These are phyloP conservation scores for Luperina testacea DNA, from an alignment of 2,888 invertebrate species.

Conservation along the genomic window DNA sequence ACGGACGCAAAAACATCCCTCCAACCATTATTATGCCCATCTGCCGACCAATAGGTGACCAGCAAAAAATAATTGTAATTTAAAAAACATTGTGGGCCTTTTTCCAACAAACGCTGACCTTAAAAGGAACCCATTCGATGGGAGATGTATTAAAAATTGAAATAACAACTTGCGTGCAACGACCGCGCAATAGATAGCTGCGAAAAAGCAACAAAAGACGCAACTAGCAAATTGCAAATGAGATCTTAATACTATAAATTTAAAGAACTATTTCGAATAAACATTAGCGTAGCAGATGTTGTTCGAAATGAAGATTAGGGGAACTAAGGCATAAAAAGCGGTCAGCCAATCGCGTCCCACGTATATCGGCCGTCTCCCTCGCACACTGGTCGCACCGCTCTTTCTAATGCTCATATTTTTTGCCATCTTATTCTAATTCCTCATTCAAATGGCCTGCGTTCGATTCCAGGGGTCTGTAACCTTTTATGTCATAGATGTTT, in stretches of 20 bases:
- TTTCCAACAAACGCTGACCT: conserved; percentile 79
- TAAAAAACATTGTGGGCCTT: conserved; percentile 74
- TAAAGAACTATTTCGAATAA: conserved; percentile 88
- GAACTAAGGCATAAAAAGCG: conserved; percentile 90
- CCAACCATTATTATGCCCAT: conserved; percentile 68
- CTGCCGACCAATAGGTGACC: conserved; percentile 78
- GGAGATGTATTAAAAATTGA: conserved; percentile 87
- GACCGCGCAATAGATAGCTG: conserved; percentile 80
- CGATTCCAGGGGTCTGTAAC: conserved; percentile 86
- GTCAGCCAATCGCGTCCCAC: conserved; percentile 85
- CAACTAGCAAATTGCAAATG: conserved; percentile 79
- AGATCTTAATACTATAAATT: conserved; percentile 84
- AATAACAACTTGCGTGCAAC: conserved; percentile 85
- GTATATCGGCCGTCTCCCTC: conserved; percentile 78
- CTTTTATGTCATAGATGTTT: conserved; percentile 72
- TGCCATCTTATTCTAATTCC: conserved; percentile 89
- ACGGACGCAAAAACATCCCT: conserved; percentile 56
- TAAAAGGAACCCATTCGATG: conserved; percentile 83
- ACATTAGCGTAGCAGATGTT: conserved; percentile 88
- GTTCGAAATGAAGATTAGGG: conserved; percentile 89
- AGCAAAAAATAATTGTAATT: conserved; percentile 79
- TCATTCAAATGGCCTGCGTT: conserved; percentile 86
- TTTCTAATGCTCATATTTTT: conserved; percentile 90
- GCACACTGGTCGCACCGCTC: conserved; percentile 76
- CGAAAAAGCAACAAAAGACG: conserved; percentile 79